phyloP scores from a whole-genome alignment of 1,140 invertebrate species.

The Lordiphosa clarofinis region DNA sequence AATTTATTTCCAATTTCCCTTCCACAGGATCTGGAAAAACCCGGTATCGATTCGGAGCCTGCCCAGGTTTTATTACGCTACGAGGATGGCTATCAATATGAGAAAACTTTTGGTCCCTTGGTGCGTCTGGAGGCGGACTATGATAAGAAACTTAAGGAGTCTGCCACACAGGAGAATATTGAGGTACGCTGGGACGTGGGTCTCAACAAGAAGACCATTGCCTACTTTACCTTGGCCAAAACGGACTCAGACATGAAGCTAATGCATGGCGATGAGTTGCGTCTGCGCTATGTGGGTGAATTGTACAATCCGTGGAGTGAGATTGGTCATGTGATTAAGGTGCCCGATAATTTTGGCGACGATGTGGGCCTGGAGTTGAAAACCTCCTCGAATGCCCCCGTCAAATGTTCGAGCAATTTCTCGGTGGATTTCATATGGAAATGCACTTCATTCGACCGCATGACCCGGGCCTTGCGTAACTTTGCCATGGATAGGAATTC shows the following conservation, averaged over 20 bases:
- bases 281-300: conserved; percentile 96
- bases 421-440: conserved; percentile 99
- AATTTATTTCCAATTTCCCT: no score
- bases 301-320: conserved; percentile 96
- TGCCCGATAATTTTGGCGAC: conserved; percentile 99
- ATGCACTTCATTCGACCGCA: conserved; percentile 98
- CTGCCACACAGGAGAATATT: conserved; percentile 98
- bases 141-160: conserved; percentile 98
- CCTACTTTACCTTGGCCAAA: conserved; percentile 98
- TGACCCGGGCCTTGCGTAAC: conserved; percentile 96
- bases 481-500: conserved; percentile 98
- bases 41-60: conserved; percentile 97
- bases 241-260: conserved; percentile 99
- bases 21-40: conserved; percentile 95
- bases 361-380: conserved; percentile 99
- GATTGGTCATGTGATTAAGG: conserved; percentile 98
- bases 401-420: conserved; percentile 96
- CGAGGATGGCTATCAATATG: conserved; percentile 99
- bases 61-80: conserved; percentile 96
- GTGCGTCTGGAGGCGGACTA: conserved; percentile 99
- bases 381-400: conserved; percentile 92
- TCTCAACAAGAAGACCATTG: conserved; percentile 98
- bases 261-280: conserved; percentile 99
- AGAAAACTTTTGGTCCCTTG: conserved; percentile 98
- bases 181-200: conserved; percentile 99